Evolutionary conservation across 2,888 invertebrate species (phyloP).

Genomic region (Epiblema foenella): DNA sequence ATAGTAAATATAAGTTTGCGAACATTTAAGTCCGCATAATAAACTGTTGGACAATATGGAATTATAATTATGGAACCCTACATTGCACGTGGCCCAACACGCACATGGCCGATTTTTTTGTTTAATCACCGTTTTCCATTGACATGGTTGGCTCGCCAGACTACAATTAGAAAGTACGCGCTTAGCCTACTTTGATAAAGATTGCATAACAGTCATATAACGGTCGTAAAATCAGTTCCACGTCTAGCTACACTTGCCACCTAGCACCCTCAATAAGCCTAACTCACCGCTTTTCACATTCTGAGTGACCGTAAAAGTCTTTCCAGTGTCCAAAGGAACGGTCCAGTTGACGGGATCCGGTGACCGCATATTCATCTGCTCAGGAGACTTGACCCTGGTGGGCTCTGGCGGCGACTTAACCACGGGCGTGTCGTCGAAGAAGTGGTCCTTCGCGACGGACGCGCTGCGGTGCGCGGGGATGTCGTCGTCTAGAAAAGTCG

Average conservation of each 20-base stretch:
- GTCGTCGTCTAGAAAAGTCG: slow-evolving; percentile 71
- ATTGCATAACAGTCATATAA: slow-evolving; percentile 35
- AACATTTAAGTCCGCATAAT: no score
- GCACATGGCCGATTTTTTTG: neutral
- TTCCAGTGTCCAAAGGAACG: slow-evolving; percentile 96
- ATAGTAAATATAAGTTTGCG: no score
- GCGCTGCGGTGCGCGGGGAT: slow-evolving; percentile 80
- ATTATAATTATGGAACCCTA: no score
- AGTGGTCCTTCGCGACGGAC: slow-evolving; percentile 81
- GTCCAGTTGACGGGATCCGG: slow-evolving; percentile 98
- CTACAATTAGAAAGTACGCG: neutral
- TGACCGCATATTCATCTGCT: slow-evolving; percentile 95
- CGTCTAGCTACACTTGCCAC: slow-evolving; percentile 65
- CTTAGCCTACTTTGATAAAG: neutral
- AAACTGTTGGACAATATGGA: no score
- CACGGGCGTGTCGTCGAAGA: slow-evolving; percentile 85
- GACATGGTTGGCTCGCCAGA: neutral
- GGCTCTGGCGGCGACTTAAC: slow-evolving; percentile 97
- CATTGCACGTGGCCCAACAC: no score
- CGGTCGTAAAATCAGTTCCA: slow-evolving; percentile 54
- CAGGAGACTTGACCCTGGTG: slow-evolving; percentile 96
- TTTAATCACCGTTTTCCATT: neutral
- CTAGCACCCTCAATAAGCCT: slow-evolving; percentile 63
- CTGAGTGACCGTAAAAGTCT: slow-evolving; percentile 96
- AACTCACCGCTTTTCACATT: slow-evolving; percentile 90